Conservation (phyloP, 2,113 vertebrate species). For the Lagopus leucura region DNA sequence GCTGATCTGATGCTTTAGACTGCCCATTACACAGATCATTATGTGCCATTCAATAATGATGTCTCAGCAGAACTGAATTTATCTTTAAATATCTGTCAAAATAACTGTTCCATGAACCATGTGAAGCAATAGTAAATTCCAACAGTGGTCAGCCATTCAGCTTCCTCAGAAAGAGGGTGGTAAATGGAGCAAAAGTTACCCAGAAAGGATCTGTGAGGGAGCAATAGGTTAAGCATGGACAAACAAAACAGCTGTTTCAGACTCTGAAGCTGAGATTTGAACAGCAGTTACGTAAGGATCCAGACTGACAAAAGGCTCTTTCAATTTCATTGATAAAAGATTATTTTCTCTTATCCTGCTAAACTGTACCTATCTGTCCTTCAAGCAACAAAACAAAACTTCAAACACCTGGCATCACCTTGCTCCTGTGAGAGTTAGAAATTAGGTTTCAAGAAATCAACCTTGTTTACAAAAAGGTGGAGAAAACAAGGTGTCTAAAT, state of each 20-base stretch:
- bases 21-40: conserved; percentile 6
- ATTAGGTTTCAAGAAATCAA: neutral
- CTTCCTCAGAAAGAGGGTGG: neutral
- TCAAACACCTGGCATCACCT: neutral
- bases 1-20: fast-evolving
- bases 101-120: neutral
- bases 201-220: neutral
- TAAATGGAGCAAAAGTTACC: conserved; percentile 1
- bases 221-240: neutral
- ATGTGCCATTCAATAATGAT: neutral
- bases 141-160: neutral
- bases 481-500: neutral
- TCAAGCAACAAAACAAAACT: neutral
- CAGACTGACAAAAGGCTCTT: neutral
- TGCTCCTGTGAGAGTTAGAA: neutral
- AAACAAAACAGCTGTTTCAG: neutral
- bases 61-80: conserved; percentile 38
- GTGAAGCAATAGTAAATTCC: conserved; percentile 20
- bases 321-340: neutral
- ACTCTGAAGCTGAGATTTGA: neutral
- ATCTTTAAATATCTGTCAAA: neutral
- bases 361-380: neutral
- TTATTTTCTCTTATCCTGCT: neutral
- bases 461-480: neutral
- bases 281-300: neutral